These are phyloP conservation scores for Scaptomyza hsui DNA, from an alignment of 1,140 invertebrate species.

Conservation along the genomic window DNA sequence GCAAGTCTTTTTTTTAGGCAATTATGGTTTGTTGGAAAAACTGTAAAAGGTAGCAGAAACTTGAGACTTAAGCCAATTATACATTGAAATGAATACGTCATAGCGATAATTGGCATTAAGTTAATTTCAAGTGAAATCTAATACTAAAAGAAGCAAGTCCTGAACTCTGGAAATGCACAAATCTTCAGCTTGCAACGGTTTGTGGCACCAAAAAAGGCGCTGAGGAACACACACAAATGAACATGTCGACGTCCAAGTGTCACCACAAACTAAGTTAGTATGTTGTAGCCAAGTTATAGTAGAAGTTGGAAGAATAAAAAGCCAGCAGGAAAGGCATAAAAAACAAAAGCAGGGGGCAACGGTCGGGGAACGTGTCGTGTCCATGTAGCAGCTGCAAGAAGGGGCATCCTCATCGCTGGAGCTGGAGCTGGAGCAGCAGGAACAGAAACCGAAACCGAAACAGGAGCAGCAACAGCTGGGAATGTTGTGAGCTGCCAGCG, in stretches of 20 bases:
- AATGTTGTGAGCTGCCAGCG: constrained; percentile 51
- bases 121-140: no score
- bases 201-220: background rate
- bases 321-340: background rate
- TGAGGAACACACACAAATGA: constrained; percentile 54
- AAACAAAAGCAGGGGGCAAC: background rate
- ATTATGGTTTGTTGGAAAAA: no score
- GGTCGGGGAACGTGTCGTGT: constrained; percentile 56
- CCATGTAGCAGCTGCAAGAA: constrained; percentile 36
- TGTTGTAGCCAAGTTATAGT: constrained; percentile 41
- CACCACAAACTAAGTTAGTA: constrained; percentile 41
- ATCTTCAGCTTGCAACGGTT: constrained; percentile 4
- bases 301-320: constrained; percentile 12
- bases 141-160: no score
- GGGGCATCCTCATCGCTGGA: constrained; percentile 18
- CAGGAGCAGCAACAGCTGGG: constrained; percentile 16
- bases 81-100: background rate
- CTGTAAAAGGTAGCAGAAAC: no score
- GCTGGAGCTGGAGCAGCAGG: constrained; percentile 7
- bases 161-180: background rate
- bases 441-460: background rate
- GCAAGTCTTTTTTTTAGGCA: background rate
- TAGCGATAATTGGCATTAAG: background rate
- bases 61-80: background rate
- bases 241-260: constrained; percentile 76